Conservation (phyloP, 2,888 invertebrate species). For the Trissolcus brochymenae region DNA sequence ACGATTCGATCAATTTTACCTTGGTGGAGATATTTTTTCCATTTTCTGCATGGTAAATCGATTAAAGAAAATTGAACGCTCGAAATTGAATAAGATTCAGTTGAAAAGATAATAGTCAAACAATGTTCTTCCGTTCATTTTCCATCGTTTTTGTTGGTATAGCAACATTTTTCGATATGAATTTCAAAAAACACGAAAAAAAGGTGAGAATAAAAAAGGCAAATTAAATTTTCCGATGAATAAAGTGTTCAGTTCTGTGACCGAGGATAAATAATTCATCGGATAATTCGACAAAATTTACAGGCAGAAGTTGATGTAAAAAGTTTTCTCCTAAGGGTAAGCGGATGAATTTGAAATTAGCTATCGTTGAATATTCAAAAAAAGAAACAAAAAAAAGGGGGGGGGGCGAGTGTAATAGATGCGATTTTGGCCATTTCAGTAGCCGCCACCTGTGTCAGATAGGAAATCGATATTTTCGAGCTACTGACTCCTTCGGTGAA, state of each 20-base stretch:
- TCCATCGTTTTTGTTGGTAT: neutral
- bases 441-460: conserved; percentile 33
- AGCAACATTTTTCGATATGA: neutral
- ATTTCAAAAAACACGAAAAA: neutral
- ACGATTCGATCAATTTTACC: too few species aligned
- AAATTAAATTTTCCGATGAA: neutral
- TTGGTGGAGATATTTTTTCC: too few species aligned
- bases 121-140: too few species aligned
- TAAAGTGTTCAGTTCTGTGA: neutral
- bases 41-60: too few species aligned
- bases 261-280: conserved; percentile 5
- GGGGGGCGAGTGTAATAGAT: conserved; percentile 9
- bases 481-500: conserved; percentile 32
- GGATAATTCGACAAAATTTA: neutral
- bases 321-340: conserved; percentile 13
- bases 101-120: too few species aligned
- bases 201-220: neutral
- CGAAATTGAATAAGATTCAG: too few species aligned
- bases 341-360: conserved; percentile 31
- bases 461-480: conserved; percentile 48
- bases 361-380: conserved; percentile 27
- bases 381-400: neutral
- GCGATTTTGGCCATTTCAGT: conserved; percentile 32
- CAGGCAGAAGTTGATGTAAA: neutral
- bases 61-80: too few species aligned